Evolutionary conservation across 2,888 invertebrate species (phyloP).

Genomic region (Xylota segnis): DNA sequence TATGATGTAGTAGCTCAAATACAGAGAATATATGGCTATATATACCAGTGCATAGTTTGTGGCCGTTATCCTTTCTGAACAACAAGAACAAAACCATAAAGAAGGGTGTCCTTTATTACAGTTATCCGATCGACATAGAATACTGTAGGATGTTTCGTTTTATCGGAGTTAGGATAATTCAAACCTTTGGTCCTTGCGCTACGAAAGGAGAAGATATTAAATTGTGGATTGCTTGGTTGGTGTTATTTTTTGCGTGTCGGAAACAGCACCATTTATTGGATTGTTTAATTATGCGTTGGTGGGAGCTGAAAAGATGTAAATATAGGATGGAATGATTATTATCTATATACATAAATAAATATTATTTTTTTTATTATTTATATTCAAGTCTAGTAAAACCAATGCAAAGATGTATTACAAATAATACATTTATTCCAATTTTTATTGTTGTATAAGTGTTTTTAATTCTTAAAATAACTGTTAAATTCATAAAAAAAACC

Average conservation of each 20-base stretch:
- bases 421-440: neutral
- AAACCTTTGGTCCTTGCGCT: neutral
- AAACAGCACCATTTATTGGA: constrained; percentile 23
- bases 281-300: constrained; percentile 15
- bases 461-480: too few relatives aligned
- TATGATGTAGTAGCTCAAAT: constrained; percentile 10
- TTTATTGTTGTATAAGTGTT: too few relatives aligned
- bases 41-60: neutral
- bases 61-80: neutral
- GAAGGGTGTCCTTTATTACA: constrained; percentile 13
- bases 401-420: too few relatives aligned
- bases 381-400: neutral
- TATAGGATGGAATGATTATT: constrained; percentile 29
- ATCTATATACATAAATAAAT: too few relatives aligned
- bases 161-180: constrained; percentile 16
- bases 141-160: constrained; percentile 8
- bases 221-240: neutral
- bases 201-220: neutral
- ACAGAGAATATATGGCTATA: neutral
- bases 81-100: neutral
- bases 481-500: too few relatives aligned
- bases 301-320: constrained; percentile 48
- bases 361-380: neutral
- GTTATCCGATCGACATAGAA: constrained; percentile 9
- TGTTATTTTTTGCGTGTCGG: neutral